Percentiles rank a stretch among this genome's conserved stretches.
Evolutionary conservation across 2,113 vertebrate species (phyloP).

Genomic region (Okapia johnstoni): DNA sequence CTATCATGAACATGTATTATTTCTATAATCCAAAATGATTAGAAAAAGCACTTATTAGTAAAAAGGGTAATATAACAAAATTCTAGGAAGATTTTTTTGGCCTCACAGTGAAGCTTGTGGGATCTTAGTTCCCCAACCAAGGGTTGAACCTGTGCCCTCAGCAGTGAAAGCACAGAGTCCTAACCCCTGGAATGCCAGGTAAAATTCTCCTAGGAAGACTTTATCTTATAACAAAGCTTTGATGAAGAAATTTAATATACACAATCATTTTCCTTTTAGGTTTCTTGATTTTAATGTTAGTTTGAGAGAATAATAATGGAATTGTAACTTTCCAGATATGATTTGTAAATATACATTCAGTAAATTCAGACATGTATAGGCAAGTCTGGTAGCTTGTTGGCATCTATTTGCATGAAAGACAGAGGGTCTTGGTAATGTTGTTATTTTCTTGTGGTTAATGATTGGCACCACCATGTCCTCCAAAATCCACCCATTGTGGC

Average conservation of each 20-base stretch:
- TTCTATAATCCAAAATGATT: background rate
- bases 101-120: background rate
- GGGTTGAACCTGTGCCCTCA: background rate
- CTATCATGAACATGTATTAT: background rate
- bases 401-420: background rate
- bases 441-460: background rate
- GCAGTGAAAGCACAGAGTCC: background rate
- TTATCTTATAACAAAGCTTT: background rate
- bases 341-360: background rate
- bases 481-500: background rate
- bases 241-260: background rate
- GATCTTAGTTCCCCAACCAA: background rate
- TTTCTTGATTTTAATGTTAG: background rate
- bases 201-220: background rate
- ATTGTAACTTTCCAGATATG: background rate
- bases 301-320: background rate
- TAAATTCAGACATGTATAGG: background rate
- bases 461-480: background rate
- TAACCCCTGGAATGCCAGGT: background rate
- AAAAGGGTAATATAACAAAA: background rate
- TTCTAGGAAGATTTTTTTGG: background rate
- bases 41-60: background rate
- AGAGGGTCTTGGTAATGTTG: background rate
- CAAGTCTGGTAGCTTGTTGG: background rate
- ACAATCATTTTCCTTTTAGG: background rate